phyloP scores from a whole-genome alignment of 2,113 vertebrate genomes.

The Zosterops hypoxanthus region DNA sequence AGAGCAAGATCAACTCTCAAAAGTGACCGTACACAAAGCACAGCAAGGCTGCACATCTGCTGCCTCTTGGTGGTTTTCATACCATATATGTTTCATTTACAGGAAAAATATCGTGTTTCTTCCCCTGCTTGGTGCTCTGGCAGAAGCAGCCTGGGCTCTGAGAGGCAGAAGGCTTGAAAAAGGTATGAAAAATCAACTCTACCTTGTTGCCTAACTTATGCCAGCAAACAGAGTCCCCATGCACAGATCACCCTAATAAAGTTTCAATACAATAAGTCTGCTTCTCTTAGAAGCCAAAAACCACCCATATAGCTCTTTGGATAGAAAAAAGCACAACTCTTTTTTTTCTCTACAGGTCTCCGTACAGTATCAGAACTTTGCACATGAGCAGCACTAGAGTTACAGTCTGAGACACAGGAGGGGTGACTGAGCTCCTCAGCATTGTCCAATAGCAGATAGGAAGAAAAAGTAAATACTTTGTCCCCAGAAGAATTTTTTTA shows the following conservation, averaged over 20 bases:
- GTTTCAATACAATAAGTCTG: fast-evolving
- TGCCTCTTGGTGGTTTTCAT: background rate
- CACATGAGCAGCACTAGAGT: background rate
- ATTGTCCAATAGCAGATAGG: background rate
- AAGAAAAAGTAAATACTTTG: background rate
- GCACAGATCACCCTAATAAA: background rate
- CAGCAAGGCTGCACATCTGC: background rate
- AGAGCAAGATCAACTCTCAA: background rate
- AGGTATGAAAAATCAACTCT: background rate
- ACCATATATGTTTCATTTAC: background rate
- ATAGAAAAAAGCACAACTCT: background rate
- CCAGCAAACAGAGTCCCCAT: background rate
- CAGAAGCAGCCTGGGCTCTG: background rate
- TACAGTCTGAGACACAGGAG: background rate
- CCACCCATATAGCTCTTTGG: background rate
- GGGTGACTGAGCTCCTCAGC: background rate
- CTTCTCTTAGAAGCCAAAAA: background rate
- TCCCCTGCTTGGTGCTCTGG: background rate
- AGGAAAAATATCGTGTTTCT: background rate
- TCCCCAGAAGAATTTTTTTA: background rate
- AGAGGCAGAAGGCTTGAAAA: background rate
- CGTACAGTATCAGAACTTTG: background rate
- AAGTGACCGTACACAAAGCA: background rate
- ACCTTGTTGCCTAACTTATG: background rate
- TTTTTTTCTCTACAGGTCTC: background rate